phyloP scores from a whole-genome alignment of 2,113 vertebrate genomes.

The Rhea americana region DNA sequence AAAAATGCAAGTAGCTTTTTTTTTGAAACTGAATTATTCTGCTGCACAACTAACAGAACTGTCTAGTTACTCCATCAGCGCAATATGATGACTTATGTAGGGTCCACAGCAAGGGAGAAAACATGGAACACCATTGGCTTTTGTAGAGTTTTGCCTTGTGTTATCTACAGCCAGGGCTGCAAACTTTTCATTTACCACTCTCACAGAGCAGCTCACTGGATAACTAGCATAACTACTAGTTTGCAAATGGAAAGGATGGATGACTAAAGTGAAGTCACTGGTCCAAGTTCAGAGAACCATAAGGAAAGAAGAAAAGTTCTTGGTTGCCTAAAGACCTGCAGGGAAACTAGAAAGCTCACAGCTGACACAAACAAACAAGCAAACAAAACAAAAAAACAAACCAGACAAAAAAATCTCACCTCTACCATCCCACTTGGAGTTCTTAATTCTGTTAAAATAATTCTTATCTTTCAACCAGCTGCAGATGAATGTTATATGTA shows the following conservation, averaged over 20 bases:
- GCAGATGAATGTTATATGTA: background rate
- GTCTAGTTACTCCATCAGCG: background rate
- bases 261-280: background rate
- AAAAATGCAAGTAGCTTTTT: background rate
- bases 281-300: background rate
- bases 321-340: background rate
- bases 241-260: background rate
- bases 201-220: background rate
- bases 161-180: background rate
- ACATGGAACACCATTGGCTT: background rate
- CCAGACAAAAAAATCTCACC: background rate
- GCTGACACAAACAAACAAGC: background rate
- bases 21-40: background rate
- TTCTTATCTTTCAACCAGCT: background rate
- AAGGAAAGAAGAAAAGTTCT: background rate
- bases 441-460: background rate
- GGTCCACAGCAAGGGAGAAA: background rate
- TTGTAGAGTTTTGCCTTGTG: background rate
- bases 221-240: background rate
- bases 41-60: background rate
- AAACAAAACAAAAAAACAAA: background rate
- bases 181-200: background rate
- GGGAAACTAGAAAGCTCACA: background rate
- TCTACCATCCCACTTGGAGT: background rate
- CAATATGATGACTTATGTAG: background rate